These are phyloP conservation scores for Aldabrachelys gigantea DNA, from an alignment of 2,113 vertebrate genomes.

Conservation along the genomic window DNA sequence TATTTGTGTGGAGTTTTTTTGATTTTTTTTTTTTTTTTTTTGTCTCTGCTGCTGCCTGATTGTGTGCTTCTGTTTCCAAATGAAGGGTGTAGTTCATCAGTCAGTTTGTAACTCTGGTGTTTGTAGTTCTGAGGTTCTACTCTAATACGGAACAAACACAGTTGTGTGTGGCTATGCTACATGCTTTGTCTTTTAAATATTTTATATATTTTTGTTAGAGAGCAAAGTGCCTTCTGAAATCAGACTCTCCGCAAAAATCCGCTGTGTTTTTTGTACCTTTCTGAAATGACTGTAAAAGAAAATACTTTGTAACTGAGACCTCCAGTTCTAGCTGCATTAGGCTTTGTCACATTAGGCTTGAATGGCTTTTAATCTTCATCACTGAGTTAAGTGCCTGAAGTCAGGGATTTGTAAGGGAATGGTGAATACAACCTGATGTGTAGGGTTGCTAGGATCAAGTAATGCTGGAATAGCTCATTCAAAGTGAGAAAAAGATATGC, in stretches of 20 bases:
- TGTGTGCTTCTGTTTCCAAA: no score
- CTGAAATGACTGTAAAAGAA: background rate
- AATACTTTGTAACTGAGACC: background rate
- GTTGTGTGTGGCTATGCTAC: rapidly evolving
- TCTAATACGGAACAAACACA: background rate
- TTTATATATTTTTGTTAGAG: background rate
- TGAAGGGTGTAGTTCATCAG: no score
- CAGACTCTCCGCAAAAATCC: background rate
- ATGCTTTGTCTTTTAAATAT: background rate
- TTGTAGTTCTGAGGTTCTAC: no score
- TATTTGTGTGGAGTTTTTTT: no score
- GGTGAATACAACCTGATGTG: background rate
- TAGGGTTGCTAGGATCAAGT: background rate
- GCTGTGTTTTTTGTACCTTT: background rate
- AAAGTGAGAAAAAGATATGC: background rate
- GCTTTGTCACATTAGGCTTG: background rate
- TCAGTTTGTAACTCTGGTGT: no score
- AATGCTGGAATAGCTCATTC: background rate
- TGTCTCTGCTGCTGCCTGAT: no score
- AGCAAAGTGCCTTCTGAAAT: background rate
- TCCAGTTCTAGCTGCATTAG: background rate
- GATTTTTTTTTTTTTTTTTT: no score
- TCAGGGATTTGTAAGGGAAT: background rate
- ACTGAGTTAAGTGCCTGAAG: background rate
- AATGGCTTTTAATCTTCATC: background rate